Base-by-base conservation (phyloP, 1,140 invertebrate genomes). In the Euglossa dilemma region DNA sequence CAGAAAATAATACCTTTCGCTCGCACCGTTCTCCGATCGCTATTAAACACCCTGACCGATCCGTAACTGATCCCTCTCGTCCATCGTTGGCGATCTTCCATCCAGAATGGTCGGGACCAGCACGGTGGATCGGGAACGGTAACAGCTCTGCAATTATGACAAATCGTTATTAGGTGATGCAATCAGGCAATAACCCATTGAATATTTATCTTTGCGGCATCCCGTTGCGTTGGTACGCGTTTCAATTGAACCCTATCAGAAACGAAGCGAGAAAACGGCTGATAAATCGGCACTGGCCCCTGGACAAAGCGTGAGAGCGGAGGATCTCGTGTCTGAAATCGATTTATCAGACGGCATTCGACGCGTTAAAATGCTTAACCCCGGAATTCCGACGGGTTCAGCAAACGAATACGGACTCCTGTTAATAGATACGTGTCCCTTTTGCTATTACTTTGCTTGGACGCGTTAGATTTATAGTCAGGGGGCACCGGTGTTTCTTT, bases 281-380 rank as follows among this genome's bases (percentile, higher is more conserved):
- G 63, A 78, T 69, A 36, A 67, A 78, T 78, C 75, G 63, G 23
- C 18, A 36, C 6, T 23, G 23, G 18, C 23, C 4, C 18, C 0
- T 12, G 23, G 20, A 69, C n/a, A 78, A 78, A 67, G 64, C 75
- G 75, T 67, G 64, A 78, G 75, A 78, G 52, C 1, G 3, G 14
- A n/a, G 7, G 23, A 43, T 56, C 63, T 78, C 64, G 36, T 28
- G 64, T 56, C 52, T 78, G 16, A 56, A 56, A 78, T 78, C 50
- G 36, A 78, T 78, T 69, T 78, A 78, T 78, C 63, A 78, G 25
- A 50, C 8, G 50, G 28, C n/a, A 36, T 78, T 69, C 64, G 63
- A 69, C 28, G 52, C 75, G 63, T 36, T 78, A 56, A 78, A 78
- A 69, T 78, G 52, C 63, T 78, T 78, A 78, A 78, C 75, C 64